Evolutionary conservation across 1,140 invertebrate genomes (phyloP).

Genomic region (Bombus breviceps): DNA sequence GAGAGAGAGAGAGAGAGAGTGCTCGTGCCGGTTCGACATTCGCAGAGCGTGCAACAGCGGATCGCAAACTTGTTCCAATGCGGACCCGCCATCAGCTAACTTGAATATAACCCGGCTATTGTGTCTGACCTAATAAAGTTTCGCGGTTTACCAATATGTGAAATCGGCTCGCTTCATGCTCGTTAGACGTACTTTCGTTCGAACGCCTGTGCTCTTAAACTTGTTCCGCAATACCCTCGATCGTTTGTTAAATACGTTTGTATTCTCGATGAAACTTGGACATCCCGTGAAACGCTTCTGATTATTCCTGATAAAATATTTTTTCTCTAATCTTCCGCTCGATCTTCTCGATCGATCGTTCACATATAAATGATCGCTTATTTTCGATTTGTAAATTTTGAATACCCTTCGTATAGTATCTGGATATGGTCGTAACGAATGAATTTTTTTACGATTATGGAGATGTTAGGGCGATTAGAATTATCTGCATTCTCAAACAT

Average conservation of each 20-base stretch:
- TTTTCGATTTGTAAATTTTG: too few relatives aligned
- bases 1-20: background rate
- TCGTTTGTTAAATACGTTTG: background rate
- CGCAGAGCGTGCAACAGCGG: constrained; percentile 20
- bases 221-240: background rate
- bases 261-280: background rate
- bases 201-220: constrained; percentile 33
- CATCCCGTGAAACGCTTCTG: too few relatives aligned
- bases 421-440: too few relatives aligned
- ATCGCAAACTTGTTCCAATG: constrained; percentile 38
- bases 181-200: constrained; percentile 49
- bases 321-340: too few relatives aligned
- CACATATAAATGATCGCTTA: too few relatives aligned
- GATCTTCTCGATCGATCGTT: too few relatives aligned
- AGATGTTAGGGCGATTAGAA: too few relatives aligned
- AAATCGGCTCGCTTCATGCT: constrained; percentile 55
- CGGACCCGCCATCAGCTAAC: constrained; percentile 29
- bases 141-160: constrained; percentile 62
- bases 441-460: too few relatives aligned
- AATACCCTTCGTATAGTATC: too few relatives aligned
- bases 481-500: too few relatives aligned
- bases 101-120: constrained; percentile 41
- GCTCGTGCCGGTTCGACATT: background rate
- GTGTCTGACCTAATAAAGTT: constrained; percentile 65
- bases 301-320: background rate